Evolutionary conservation across 1,140 invertebrate species (phyloP).

Genomic region (Drosophila parabipectinata): DNA sequence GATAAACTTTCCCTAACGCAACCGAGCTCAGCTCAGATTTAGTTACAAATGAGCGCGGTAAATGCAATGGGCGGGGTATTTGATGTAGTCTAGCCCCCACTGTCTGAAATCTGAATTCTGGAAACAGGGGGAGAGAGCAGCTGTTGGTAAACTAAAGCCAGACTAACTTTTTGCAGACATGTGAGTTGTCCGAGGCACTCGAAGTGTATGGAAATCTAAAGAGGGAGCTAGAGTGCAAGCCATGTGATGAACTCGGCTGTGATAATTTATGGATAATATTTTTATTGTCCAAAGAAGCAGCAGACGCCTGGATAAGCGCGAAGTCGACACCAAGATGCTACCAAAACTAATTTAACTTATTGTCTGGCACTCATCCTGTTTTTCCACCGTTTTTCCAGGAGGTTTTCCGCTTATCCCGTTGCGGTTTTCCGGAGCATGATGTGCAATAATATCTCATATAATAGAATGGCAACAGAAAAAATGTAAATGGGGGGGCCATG

Average conservation of each 20-base stretch:
- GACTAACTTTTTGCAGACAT: slow-evolving; percentile 65
- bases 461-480: background rate
- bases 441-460: slow-evolving; percentile 40
- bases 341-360: slow-evolving; percentile 67
- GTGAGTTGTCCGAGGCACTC: slow-evolving; percentile 11
- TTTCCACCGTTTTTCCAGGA: slow-evolving; percentile 13
- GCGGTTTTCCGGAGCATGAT: slow-evolving; percentile 28
- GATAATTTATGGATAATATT: slow-evolving; percentile 79
- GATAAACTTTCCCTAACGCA: slow-evolving; percentile 56
- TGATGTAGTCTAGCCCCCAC: background rate
- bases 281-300: slow-evolving; percentile 53
- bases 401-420: slow-evolving; percentile 25
- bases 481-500: background rate
- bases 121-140: slow-evolving; percentile 9
- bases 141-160: slow-evolving; percentile 41
- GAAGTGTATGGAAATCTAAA: slow-evolving; percentile 23
- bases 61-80: slow-evolving; percentile 11
- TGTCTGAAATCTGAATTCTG: background rate
- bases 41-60: slow-evolving; percentile 58
- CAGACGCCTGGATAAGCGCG: slow-evolving; percentile 3
- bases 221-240: slow-evolving; percentile 32
- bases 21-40: slow-evolving; percentile 61
- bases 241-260: slow-evolving; percentile 75
- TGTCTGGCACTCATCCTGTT: slow-evolving; percentile 26
- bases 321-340: slow-evolving; percentile 12